Evolutionary conservation across 2,113 vertebrate genomes (phyloP).

Genomic region (Zeus faber): DNA sequence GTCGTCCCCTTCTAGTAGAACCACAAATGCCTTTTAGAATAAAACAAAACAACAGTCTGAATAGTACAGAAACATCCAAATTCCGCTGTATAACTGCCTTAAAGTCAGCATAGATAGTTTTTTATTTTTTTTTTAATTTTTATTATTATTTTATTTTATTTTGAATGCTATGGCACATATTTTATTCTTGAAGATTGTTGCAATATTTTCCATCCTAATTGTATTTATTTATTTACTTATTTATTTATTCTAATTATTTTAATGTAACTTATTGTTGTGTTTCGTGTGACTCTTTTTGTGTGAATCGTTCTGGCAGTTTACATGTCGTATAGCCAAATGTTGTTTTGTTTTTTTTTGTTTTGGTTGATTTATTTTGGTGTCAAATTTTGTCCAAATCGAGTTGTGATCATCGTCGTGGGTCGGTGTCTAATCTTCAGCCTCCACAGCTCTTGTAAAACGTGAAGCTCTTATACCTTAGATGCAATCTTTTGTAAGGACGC

Average conservation of each 20-base stretch:
- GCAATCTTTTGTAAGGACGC: slow-evolving; percentile 99
- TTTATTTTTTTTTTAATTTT: slow-evolving; percentile 59
- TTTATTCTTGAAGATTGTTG: slow-evolving; percentile 85
- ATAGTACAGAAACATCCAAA: slow-evolving; percentile 77
- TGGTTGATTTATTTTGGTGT: too few species aligned
- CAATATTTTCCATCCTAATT: slow-evolving; percentile 90
- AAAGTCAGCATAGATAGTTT: slow-evolving; percentile 78
- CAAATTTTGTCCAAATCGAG: slow-evolving; percentile 65
- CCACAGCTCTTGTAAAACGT: slow-evolving; percentile 79
- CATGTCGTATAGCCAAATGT: slow-evolving; percentile 85
- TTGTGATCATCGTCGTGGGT: slow-evolving; percentile 75
- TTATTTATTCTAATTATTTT: slow-evolving; percentile 96
- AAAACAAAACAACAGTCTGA: slow-evolving; percentile 61
- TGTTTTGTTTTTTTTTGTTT: too few species aligned
- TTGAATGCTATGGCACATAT: slow-evolving; percentile 79
- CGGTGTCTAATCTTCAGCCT: slow-evolving; percentile 78
- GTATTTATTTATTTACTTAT: slow-evolving; percentile 93
- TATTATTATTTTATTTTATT: slow-evolving; percentile 48
- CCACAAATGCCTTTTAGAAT: slow-evolving; percentile 96
- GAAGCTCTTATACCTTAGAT: slow-evolving; percentile 98
- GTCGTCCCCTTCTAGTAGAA: slow-evolving; percentile 88
- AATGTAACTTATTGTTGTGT: slow-evolving; percentile 93
- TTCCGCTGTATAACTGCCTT: slow-evolving; percentile 95
- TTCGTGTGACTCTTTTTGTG: slow-evolving; percentile 67
- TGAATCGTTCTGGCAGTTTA: slow-evolving; percentile 85